Evolutionary conservation across 2,888 invertebrate genomes (phyloP).

Genomic region (Brachynemurus nebulosus): DNA sequence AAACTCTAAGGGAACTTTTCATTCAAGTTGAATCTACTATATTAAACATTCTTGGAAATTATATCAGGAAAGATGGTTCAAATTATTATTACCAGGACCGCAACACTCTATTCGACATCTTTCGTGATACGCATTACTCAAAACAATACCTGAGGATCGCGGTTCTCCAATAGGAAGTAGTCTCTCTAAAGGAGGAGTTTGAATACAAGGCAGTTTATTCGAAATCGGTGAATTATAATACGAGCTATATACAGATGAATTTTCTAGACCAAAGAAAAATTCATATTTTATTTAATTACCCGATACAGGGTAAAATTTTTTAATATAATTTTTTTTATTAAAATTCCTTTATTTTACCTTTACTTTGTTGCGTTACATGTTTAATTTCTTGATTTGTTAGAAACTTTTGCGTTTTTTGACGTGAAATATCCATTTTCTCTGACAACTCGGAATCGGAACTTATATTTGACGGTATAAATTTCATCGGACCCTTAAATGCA

Average conservation of each 20-base stretch:
- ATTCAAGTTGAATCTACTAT: too few species aligned
- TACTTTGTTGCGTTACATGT: not conserved
- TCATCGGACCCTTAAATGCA: not conserved
- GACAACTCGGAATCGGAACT: not conserved
- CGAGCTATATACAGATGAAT: not conserved
- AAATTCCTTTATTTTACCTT: not conserved
- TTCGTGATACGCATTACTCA: too few species aligned
- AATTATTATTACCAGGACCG: too few species aligned
- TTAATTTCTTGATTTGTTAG: constrained; percentile 5
- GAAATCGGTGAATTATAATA: not conserved
- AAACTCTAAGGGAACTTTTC: too few species aligned
- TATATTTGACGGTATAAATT: not conserved
- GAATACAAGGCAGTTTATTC: not conserved
- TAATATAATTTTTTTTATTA: not conserved
- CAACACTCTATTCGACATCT: too few species aligned
- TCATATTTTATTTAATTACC: not conserved
- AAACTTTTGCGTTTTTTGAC: not conserved
- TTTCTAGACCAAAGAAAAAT: not conserved
- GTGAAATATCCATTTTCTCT: not conserved
- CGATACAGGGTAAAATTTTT: not conserved
- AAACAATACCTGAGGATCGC: constrained; percentile 14
- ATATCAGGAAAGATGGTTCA: too few species aligned
- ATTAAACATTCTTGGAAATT: too few species aligned
- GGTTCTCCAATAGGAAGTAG: constrained; percentile 16
- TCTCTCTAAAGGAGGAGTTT: constrained; percentile 13